Conservation (phyloP, 2,113 vertebrate species). For the Lontra canadensis region DNA sequence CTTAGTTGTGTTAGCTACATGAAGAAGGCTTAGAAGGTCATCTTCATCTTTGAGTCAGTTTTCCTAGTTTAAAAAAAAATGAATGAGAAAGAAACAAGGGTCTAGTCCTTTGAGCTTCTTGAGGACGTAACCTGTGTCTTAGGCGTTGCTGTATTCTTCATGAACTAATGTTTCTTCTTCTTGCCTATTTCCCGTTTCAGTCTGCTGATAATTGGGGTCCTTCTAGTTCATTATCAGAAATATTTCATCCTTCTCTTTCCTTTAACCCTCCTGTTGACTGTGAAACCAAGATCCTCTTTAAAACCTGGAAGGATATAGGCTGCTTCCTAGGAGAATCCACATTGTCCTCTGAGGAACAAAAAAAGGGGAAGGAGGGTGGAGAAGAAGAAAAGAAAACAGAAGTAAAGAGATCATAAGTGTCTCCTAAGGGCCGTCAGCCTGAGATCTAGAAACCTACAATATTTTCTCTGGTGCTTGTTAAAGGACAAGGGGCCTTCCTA, state of each 20-base stretch:
- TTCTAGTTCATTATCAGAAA: neutral
- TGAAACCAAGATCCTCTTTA: neutral
- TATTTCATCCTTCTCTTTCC: neutral
- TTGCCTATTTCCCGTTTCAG: neutral
- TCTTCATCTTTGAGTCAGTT: neutral
- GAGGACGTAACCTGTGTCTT: neutral
- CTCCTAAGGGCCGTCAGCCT: neutral
- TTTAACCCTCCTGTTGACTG: neutral
- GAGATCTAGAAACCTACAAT: neutral
- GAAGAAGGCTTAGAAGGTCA: neutral
- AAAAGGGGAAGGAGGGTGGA: neutral
- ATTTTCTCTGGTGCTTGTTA: neutral
- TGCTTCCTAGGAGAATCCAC: neutral
- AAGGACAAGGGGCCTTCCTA: neutral
- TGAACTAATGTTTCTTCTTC: neutral
- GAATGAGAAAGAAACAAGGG: neutral
- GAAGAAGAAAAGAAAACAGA: neutral
- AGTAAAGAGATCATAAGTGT: neutral
- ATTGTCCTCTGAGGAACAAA: neutral
- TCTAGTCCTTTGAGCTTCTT: neutral
- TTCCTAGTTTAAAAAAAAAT: neutral
- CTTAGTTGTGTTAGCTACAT: neutral
- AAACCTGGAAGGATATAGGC: neutral
- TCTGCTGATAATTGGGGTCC: neutral
- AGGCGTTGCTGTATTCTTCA: neutral